Conservation (phyloP, 2,113 vertebrate species). For the Sinocyclocheilus maitianheensis region DNA sequence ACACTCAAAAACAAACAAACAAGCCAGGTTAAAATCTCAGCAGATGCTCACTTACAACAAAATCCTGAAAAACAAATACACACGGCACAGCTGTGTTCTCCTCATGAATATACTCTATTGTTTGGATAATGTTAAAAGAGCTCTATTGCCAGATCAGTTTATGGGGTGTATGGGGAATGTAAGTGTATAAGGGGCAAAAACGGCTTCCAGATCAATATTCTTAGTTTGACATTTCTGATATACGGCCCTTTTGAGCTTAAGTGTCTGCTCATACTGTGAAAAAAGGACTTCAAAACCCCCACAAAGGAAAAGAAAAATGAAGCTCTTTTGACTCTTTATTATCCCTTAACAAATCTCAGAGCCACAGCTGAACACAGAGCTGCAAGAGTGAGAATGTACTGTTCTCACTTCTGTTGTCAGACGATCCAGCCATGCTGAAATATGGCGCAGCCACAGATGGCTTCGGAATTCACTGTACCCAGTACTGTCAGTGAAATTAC, state of each 20-base stretch:
- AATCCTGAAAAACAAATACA: not conserved
- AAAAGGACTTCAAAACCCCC: slow-evolving; percentile 2
- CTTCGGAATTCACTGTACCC: slow-evolving; percentile 33
- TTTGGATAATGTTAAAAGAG: not conserved
- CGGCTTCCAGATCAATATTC: not conserved
- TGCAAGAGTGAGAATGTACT: slow-evolving; percentile 33
- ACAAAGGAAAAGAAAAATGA: not conserved
- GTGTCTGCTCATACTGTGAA: not conserved
- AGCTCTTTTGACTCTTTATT: slow-evolving; percentile 6
- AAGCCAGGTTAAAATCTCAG: not conserved
- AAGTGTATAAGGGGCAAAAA: not conserved
- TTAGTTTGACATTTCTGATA: slow-evolving; percentile 2
- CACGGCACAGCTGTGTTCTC: not conserved
- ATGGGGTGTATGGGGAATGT: not conserved
- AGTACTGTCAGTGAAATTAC: slow-evolving; percentile 39
- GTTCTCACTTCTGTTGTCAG: slow-evolving; percentile 36
- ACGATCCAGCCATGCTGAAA: slow-evolving; percentile 27
- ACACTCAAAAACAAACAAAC: not conserved
- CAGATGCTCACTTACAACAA: not conserved
- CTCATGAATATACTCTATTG: not conserved
- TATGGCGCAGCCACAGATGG: slow-evolving; percentile 6
- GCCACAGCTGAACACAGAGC: slow-evolving; percentile 23
- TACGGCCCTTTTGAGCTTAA: not conserved
- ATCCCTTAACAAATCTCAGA: slow-evolving; percentile 21
- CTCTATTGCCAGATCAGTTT: not conserved